Conservation (phyloP, 2,797 vertebrate species). For the Malacoraja senta region DNA sequence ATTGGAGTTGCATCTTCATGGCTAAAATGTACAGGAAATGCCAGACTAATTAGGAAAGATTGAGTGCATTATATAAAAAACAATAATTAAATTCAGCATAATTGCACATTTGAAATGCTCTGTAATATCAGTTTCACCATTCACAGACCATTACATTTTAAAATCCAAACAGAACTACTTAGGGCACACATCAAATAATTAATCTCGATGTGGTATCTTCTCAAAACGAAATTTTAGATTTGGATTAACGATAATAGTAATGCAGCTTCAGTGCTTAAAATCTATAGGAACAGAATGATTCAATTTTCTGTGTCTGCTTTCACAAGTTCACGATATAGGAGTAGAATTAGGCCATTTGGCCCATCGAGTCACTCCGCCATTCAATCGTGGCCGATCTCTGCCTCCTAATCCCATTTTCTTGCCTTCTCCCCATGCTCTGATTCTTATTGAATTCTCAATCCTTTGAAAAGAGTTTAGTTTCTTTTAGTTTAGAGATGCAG, state of each 20-base stretch:
- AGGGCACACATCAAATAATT: slow-evolving; percentile 1
- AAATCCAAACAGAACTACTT: not conserved
- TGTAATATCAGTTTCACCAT: not conserved
- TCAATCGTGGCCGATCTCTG: too few relatives aligned
- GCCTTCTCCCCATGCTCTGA: not conserved
- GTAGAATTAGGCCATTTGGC: too few relatives aligned
- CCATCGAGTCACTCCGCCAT: too few relatives aligned
- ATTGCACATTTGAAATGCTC: slow-evolving; percentile 13
- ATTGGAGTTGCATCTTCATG: not conserved
- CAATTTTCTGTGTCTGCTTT: not conserved
- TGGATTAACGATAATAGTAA: not conserved
- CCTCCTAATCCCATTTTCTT: too few relatives aligned
- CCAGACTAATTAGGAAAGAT: not conserved
- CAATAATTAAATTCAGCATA: not conserved
- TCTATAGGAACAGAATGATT: not conserved
- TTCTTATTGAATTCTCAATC: not conserved
- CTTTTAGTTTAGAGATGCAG: too few relatives aligned
- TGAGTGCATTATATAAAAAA: not conserved
- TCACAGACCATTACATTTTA: not conserved
- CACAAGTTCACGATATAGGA: too few relatives aligned
- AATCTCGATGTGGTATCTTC: not conserved
- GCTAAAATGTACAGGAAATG: not conserved
- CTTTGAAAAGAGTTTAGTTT: not conserved
- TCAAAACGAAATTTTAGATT: not conserved
- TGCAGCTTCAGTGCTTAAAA: not conserved